phyloP scores from a whole-genome alignment of 2,113 vertebrate species.

The Melanocharis versteri region DNA sequence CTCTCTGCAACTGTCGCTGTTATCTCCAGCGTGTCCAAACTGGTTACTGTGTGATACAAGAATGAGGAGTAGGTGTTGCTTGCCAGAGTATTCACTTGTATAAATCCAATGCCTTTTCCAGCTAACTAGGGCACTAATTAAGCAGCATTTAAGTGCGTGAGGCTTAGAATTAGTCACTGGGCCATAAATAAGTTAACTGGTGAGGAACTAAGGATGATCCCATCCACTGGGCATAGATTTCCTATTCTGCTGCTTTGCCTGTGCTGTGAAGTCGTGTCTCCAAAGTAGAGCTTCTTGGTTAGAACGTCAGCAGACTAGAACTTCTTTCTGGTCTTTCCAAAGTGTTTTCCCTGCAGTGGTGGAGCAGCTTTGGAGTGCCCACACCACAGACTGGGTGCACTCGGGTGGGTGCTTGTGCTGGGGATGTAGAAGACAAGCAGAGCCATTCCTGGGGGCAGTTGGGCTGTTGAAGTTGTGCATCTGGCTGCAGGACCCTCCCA shows the following conservation, averaged over 20 bases:
- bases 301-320: not conserved
- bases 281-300: not conserved
- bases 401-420: accelerated
- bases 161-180: not conserved
- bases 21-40: not conserved
- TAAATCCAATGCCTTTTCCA: not conserved
- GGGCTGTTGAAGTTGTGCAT: not conserved
- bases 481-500: not conserved
- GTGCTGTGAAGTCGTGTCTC: not conserved
- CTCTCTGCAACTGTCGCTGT: not conserved
- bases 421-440: not conserved
- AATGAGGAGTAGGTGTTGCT: not conserved
- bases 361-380: not conserved
- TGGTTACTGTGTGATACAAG: not conserved
- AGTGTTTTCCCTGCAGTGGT: not conserved
- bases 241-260: not conserved
- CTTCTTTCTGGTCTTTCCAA: not conserved
- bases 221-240: not conserved
- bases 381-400: accelerated
- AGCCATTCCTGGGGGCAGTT: accelerated
- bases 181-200: not conserved
- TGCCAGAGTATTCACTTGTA: not conserved
- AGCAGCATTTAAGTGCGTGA: not conserved
- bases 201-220: not conserved
- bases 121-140: constrained; percentile 11